Base-by-base conservation (phyloP, 2,113 vertebrate genomes). In the Xiphias gladius region DNA sequence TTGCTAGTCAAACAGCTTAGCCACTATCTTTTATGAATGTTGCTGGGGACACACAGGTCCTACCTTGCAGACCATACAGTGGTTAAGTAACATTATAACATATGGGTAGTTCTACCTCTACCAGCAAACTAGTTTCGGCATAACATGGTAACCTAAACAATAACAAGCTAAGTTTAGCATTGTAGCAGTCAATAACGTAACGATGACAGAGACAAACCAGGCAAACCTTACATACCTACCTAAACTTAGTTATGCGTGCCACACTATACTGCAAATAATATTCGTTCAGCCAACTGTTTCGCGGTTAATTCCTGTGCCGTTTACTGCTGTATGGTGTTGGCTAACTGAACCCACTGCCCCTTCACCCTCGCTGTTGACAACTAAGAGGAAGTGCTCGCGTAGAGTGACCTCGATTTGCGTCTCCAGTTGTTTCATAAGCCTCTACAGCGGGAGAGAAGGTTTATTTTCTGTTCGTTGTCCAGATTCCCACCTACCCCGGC, bases 161-260 rank as follows among this genome's bases (percentile, higher is more conserved):
- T 28, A 48, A 58, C 68, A 24, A 71, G 86, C 88, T 87, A 86
- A 55, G 58, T 43, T 83, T 88, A 90, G 90, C 87, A 83, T 62
- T 14, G 8, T 0, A n/a, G 43, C 13, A 59, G 48, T n/a, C 46
- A 54, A 16, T 0, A 20, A 43, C 11, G 16, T 2, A n/a, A 35
- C 22, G 2, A 63, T 63, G 37, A 48, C 11, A 59, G 43, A 46
- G 11, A 66, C 4, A 64, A 30, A 54, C 24, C 3, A 65, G 52
- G 43, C 5, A 3, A 55, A 73, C 41, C 58, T 67, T 30, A 75
- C 24, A 54, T 24, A 62, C 64, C 30, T 73, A 72, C 82, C 67
- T 65, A 43, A 24, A 46, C 22, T 62, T 5, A 5, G 65, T 48
- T 24, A 50, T 39, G 1, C 46, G 17, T 13, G 9, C 43, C 54